phyloP scores from a whole-genome alignment of 1,140 invertebrate genomes.

The Zaprionus africanus region DNA sequence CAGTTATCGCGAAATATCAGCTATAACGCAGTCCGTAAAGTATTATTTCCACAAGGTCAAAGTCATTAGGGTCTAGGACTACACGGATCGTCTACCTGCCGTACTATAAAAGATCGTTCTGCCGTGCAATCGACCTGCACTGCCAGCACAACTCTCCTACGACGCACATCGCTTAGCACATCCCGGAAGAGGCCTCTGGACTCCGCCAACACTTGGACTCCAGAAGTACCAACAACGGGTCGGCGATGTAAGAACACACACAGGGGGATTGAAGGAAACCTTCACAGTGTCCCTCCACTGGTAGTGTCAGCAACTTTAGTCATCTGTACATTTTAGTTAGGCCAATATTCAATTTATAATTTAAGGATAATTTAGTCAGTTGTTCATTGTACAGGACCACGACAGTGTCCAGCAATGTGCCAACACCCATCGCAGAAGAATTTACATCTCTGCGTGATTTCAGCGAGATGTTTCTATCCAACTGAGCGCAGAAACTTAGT shows the following conservation, averaged over 20 bases:
- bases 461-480: too few relatives aligned
- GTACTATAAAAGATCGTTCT: conserved; percentile 55
- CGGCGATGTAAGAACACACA: not conserved
- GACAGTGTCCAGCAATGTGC: not conserved
- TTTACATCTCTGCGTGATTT: too few relatives aligned
- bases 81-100: conserved; percentile 45
- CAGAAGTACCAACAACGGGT: not conserved
- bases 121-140: conserved; percentile 52
- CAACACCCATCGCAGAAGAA: not conserved
- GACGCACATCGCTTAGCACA: conserved; percentile 38
- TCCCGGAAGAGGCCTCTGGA: conserved; percentile 11
- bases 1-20: conserved; percentile 40
- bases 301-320: conserved; percentile 49
- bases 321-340: conserved; percentile 13
- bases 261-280: not conserved
- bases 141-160: conserved; percentile 56
- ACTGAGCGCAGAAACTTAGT: not conserved
- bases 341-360: not conserved
- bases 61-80: conserved; percentile 58
- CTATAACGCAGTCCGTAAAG: conserved; percentile 33
- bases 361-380: not conserved
- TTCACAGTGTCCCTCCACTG: not conserved
- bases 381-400: not conserved
- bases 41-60: conserved; percentile 59
- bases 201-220: not conserved